phyloP scores from a whole-genome alignment of 2,113 vertebrate species.

The Hemicordylus capensis region DNA sequence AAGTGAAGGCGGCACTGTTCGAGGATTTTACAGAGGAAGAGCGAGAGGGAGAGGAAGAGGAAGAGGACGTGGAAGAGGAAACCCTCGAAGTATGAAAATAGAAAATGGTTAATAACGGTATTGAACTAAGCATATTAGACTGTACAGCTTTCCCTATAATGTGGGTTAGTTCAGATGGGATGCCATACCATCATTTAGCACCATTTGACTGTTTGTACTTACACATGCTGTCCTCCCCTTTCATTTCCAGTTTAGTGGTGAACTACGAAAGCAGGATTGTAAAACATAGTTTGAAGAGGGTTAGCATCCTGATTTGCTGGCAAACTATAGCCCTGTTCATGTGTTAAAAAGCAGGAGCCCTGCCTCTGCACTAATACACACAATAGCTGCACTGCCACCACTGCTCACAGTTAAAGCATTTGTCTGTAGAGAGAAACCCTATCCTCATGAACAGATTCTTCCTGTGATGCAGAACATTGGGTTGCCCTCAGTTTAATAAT shows the following conservation, averaged over 20 bases:
- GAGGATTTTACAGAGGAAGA: conserved; percentile 79
- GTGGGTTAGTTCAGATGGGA: background rate
- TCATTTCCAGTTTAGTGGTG: background rate
- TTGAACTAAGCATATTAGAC: background rate
- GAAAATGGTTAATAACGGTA: conserved; percentile 5
- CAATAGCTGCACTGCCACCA: too few relatives aligned
- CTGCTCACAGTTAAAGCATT: too few relatives aligned
- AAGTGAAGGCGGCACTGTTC: conserved; percentile 78
- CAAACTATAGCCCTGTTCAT: background rate
- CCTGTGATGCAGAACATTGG: too few relatives aligned
- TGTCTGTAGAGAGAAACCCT: too few relatives aligned
- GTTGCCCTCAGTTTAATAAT: too few relatives aligned
- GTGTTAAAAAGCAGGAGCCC: too few relatives aligned
- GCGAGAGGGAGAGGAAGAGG: conserved; percentile 85
- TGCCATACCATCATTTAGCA: background rate
- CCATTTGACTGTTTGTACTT: background rate
- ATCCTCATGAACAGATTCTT: too few relatives aligned
- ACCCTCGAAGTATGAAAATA: conserved; percentile 78
- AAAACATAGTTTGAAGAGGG: background rate
- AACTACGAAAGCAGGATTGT: background rate
- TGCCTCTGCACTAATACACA: too few relatives aligned
- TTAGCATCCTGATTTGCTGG: background rate
- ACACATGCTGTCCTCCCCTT: background rate
- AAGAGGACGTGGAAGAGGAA: conserved; percentile 87
- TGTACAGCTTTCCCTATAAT: background rate